A percentile compares a stretch with the other conserved stretches of the same genome.
Evolutionary conservation across 2,797 vertebrate species (phyloP).

Genomic region (Natrix natrix): DNA sequence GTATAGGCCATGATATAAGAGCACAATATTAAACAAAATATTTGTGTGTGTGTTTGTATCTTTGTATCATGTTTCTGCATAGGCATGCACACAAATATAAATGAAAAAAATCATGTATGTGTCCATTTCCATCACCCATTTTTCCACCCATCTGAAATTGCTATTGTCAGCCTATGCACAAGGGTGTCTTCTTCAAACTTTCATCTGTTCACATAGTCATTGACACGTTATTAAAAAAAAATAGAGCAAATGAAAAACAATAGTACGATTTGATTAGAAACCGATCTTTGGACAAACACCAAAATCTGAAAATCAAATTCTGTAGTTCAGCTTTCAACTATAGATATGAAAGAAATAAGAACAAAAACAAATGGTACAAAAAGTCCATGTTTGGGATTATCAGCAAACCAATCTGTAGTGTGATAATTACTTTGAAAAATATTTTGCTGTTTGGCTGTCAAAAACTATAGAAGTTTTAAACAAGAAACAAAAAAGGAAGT

Average conservation of each 20-base stretch:
- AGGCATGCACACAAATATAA: neutral
- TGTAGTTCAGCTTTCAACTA: neutral
- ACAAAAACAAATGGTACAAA: neutral
- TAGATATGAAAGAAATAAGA: neutral
- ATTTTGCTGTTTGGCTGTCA: neutral
- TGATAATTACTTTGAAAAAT: neutral
- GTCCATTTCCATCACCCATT: neutral
- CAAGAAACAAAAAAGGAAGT: too few relatives aligned
- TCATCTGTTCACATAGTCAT: neutral
- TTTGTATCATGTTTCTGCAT: neutral
- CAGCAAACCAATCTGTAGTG: neutral
- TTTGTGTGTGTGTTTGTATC: neutral
- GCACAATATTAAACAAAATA: neutral
- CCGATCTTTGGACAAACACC: neutral
- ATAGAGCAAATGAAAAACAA: neutral
- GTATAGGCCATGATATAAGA: neutral
- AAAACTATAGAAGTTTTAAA: conserved; percentile 1
- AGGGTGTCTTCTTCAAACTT: neutral
- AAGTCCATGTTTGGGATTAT: conserved; percentile 12
- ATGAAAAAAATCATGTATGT: neutral
- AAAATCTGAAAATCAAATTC: neutral
- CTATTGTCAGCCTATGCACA: neutral
- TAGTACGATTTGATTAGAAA: neutral
- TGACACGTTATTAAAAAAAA: neutral
- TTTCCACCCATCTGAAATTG: neutral